Base-by-base conservation (phyloP, 2,888 invertebrate species). In the Deroplatys truncata region DNA sequence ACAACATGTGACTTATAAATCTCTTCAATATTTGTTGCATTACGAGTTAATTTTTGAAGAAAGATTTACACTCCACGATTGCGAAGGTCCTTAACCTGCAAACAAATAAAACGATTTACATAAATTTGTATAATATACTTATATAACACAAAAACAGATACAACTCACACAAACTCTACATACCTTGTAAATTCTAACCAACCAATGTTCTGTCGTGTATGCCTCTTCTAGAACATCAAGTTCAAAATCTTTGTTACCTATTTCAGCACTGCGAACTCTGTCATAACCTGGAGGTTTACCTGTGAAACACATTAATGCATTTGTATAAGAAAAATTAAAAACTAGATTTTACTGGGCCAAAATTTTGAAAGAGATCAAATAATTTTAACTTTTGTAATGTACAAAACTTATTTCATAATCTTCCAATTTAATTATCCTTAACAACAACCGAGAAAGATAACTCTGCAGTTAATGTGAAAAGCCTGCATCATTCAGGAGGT, bases 121-220 rank as follows among this genome's bases (percentile, higher is more conserved):
- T 7, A 56, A 15, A 56, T 16, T 5, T 35, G 35, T 3, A 16
- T 56, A 16, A 15, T 20, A 16, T 16, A 15, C 7, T 49, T 49
- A 10, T 1, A 49, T 49, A 8, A 31, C 5, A 2, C 5, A 2
- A 31, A 31, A 31, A 31, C 5, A 2, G 2, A 5, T 31, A 31
- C 98, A 98, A 92, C 98, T 95, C 94, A 99, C 99, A 91, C 97
- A 97, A 91, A 98, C 94, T 93, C 98, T 97, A 94, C 99, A 99
- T 82, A 99, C 99, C 95, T 98, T 98, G 94, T 99, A 99, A 93
- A 99, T 98, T 92, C 99, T 96, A 89, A 99, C 99, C 86, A 99
- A 96, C 99, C 99, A 99, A 94, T 99, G 99, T 93, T 99, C 99
- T 0, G 99, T 98, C 28, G 99, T 99, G 94, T 99, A 99, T 0